phyloP scores from a whole-genome alignment of 2,888 invertebrate genomes.

The Theretra japonica region DNA sequence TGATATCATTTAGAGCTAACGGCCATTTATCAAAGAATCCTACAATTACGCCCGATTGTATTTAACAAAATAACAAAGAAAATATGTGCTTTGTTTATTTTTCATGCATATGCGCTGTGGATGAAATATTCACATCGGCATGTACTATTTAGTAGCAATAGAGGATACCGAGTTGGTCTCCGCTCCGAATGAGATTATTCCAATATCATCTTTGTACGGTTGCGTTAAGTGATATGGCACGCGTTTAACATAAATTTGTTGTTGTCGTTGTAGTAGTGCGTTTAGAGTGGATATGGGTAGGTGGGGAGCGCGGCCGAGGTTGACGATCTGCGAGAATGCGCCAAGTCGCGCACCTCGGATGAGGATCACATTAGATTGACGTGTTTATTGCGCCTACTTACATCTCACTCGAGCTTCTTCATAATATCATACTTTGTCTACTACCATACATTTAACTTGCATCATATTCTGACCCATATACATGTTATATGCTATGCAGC shows the following conservation, averaged over 20 bases:
- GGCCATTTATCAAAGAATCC: conserved; percentile 13
- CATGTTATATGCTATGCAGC: not conserved
- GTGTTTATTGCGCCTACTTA: conserved; percentile 60
- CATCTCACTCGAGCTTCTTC: conserved; percentile 28
- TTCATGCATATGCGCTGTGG: conserved; percentile 32
- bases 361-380: conserved; percentile 70
- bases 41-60: not conserved
- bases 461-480: not conserved
- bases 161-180: conserved; percentile 35
- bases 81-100: conserved; percentile 39
- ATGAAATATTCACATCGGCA: conserved; percentile 21
- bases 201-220: conserved; percentile 57
- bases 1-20: conserved; percentile 23
- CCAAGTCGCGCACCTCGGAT: conserved; percentile 64
- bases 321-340: conserved; percentile 79
- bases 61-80: conserved; percentile 33
- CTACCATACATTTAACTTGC: not conserved
- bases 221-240: conserved; percentile 50
- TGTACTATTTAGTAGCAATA: conserved; percentile 12
- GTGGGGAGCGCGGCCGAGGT: conserved; percentile 62
- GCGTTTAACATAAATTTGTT: conserved; percentile 35
- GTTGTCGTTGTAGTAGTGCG: conserved; percentile 27
- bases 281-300: conserved; percentile 43
- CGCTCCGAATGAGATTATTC: conserved; percentile 40
- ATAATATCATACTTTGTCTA: conserved; percentile 17